Evolutionary conservation across 2,888 invertebrate species (phyloP).

Genomic region (Pachliopta kotzebuea): DNA sequence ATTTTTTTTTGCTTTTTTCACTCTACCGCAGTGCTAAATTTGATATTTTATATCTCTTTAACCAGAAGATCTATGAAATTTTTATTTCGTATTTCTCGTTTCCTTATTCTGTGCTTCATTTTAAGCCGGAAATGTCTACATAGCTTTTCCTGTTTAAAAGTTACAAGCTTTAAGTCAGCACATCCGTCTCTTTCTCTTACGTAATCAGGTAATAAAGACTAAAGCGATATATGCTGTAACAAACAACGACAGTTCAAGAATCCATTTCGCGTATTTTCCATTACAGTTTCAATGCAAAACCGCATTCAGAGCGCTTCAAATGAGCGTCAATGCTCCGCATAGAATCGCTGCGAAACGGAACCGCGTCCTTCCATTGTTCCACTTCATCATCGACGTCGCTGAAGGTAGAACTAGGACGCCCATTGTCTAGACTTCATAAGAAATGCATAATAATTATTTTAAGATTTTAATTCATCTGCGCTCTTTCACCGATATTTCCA

Average conservation of each 20-base stretch:
- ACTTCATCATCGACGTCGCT: neutral
- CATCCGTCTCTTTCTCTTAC: too few relatives aligned
- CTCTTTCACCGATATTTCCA: neutral
- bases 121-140: too few relatives aligned
- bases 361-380: constrained; percentile 1
- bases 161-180: too few relatives aligned
- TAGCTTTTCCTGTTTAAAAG: too few relatives aligned
- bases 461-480: neutral
- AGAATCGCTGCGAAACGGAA: neutral
- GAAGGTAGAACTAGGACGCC: neutral
- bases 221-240: too few relatives aligned
- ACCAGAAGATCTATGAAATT: too few relatives aligned
- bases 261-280: neutral
- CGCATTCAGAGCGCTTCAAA: neutral
- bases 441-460: constrained; percentile 2
- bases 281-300: neutral
- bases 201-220: too few relatives aligned
- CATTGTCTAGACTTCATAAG: neutral
- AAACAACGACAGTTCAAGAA: neutral
- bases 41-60: too few relatives aligned
- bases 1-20: too few relatives aligned
- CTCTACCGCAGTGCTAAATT: too few relatives aligned
- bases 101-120: too few relatives aligned
- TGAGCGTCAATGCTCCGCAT: neutral
- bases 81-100: too few relatives aligned